These are phyloP conservation scores for Enteromius paludinosus DNA, from an alignment of 2,797 vertebrate species.

Conservation along the genomic window DNA sequence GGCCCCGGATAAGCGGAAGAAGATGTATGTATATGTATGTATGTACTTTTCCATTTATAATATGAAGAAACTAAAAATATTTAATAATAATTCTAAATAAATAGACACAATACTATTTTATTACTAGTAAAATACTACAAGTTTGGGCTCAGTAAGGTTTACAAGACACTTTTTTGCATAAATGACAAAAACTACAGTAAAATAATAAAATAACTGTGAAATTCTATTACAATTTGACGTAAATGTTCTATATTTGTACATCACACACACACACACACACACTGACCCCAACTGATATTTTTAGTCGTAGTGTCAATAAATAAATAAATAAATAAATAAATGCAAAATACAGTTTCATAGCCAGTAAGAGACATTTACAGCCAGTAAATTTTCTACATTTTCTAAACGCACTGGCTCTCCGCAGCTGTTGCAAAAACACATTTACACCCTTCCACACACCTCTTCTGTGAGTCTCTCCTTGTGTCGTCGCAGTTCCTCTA, in stretches of 20 bases:
- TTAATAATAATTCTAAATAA: not conserved
- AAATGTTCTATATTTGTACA: not conserved
- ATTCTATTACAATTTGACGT: not conserved
- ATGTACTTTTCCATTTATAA: not conserved
- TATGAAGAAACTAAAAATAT: not conserved
- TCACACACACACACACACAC: too few relatives aligned
- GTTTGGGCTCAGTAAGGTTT: not conserved
- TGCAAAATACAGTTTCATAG: not conserved
- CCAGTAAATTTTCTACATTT: not conserved
- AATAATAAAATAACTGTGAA: not conserved
- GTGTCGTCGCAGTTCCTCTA: conserved; percentile 89
- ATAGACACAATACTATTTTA: not conserved
- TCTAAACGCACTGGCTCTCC: not conserved
- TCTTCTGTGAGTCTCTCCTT: conserved; percentile 93
- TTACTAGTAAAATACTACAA: too few relatives aligned
- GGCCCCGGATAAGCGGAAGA: too few relatives aligned
- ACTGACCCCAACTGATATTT: not conserved
- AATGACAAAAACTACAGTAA: not conserved
- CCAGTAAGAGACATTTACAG: not conserved
- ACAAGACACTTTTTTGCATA: not conserved
- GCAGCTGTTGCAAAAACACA: not conserved
- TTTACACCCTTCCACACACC: conserved; percentile 70
- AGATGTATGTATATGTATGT: too few relatives aligned
- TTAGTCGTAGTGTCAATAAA: not conserved
- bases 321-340: not conserved